A percentile compares a stretch with the other conserved stretches of the same genome.
Evolutionary conservation across 2,113 vertebrate genomes (phyloP).

Genomic region (Tonatia bakeri): DNA sequence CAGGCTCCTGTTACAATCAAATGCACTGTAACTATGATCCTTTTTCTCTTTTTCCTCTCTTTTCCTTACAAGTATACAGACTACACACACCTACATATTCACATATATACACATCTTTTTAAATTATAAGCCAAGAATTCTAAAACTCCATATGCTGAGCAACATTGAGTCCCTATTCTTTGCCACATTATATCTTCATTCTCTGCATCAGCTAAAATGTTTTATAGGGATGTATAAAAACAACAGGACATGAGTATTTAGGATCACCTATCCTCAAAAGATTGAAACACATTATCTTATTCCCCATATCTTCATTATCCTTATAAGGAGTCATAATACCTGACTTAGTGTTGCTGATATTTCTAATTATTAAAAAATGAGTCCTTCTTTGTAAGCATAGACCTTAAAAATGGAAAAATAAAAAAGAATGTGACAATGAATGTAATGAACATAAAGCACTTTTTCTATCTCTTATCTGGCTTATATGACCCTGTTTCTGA

Average conservation of each 20-base stretch:
- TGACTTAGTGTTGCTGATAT: neutral
- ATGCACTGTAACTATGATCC: neutral
- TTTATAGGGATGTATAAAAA: neutral
- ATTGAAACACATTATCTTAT: neutral
- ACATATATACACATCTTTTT: neutral
- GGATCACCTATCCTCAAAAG: neutral
- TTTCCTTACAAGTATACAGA: constrained; percentile 12
- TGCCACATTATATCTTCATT: neutral
- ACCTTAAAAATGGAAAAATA: neutral
- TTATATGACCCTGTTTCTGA: neutral
- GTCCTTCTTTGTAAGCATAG: neutral
- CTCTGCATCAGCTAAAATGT: neutral
- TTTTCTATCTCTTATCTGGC: constrained; percentile 2
- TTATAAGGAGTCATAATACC: neutral
- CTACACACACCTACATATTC: neutral
- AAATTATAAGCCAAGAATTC: constrained; percentile 8
- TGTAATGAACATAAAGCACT: neutral
- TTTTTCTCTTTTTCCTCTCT: neutral
- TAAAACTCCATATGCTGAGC: neutral
- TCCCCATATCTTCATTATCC: neutral
- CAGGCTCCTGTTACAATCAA: neutral
- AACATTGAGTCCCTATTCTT: neutral
- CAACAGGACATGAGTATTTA: neutral
- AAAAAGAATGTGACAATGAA: neutral
- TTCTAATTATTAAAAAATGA: constrained; percentile 38